Evolutionary conservation across 2,113 vertebrate species (phyloP).

Genomic region (Muntiacus reevesi): DNA sequence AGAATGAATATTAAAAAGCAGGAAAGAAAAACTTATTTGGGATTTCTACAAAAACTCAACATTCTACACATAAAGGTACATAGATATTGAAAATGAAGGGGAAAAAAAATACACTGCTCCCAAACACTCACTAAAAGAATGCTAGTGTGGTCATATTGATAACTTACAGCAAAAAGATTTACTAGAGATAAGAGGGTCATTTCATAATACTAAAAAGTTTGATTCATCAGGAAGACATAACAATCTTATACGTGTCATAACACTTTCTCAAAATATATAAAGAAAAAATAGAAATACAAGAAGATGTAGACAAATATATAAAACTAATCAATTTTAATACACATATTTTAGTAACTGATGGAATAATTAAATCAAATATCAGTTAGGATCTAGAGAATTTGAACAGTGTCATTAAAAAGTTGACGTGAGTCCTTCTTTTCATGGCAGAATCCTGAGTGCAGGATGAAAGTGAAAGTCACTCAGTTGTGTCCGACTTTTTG

Average conservation of each 20-base stretch:
- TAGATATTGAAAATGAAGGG: neutral
- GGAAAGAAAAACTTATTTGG: neutral
- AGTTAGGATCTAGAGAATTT: neutral
- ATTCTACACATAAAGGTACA: neutral
- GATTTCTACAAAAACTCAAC: neutral
- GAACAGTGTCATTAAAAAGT: neutral
- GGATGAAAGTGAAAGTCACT: neutral
- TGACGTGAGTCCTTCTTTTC: neutral
- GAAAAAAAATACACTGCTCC: neutral
- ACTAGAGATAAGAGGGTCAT: neutral
- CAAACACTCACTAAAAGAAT: neutral
- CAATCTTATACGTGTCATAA: neutral
- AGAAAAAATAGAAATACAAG: neutral
- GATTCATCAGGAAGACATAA: neutral
- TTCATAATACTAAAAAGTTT: neutral
- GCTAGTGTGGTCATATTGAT: neutral
- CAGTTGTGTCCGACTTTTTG: neutral
- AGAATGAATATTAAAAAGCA: neutral
- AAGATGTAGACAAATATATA: neutral
- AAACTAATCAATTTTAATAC: neutral
- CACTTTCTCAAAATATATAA: neutral
- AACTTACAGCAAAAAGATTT: neutral
- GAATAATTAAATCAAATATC: neutral
- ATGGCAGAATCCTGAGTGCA: neutral
- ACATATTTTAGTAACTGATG: neutral